phyloP scores from a whole-genome alignment of 2,113 vertebrate species.

The Tinamus guttatus region DNA sequence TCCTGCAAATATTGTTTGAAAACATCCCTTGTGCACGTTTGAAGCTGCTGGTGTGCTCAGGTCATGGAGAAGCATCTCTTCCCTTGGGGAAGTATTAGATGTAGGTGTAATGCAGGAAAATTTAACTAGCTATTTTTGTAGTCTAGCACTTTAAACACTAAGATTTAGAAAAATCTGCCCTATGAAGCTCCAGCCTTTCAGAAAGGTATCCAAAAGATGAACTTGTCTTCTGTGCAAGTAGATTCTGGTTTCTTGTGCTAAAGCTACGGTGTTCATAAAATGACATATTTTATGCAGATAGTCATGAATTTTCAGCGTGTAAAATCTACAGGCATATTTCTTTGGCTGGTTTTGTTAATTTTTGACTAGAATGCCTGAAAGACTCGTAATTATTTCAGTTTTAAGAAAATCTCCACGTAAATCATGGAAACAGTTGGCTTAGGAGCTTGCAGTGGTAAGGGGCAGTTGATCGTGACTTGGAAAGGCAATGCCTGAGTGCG shows the following conservation, averaged over 20 bases:
- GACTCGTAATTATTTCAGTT: not conserved
- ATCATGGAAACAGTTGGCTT: not conserved
- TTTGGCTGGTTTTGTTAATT: not conserved
- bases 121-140: not conserved
- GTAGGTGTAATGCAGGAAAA: not conserved
- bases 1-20: not conserved
- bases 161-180: not conserved
- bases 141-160: not conserved
- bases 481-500: not conserved
- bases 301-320: not conserved
- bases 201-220: not conserved
- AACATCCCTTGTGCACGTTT: fast-evolving
- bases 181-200: not conserved
- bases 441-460: fast-evolving
- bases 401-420: not conserved
- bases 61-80: not conserved
- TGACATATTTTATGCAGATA: not conserved
- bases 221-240: not conserved
- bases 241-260: not conserved
- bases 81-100: not conserved
- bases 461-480: not conserved
- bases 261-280: not conserved
- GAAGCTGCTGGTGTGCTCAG: not conserved
- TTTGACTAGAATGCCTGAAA: not conserved
- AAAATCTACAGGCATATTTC: not conserved